phyloP scores from a whole-genome alignment of 1,140 invertebrate genomes.

The Muscidifurax raptorellus region DNA sequence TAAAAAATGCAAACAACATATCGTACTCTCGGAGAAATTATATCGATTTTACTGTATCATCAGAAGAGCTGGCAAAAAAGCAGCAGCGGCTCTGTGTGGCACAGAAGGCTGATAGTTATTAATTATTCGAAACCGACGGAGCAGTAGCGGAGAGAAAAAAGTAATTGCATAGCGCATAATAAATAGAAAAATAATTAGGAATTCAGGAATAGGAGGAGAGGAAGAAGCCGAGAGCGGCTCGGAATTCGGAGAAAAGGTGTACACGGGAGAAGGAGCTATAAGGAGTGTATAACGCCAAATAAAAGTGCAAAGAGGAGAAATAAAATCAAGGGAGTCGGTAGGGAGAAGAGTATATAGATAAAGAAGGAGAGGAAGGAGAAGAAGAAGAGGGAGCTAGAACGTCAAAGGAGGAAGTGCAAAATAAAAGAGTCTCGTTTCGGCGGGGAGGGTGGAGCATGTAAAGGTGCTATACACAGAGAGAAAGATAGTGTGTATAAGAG shows the following conservation, averaged over 20 bases:
- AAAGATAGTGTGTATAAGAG: neutral
- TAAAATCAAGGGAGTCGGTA: conserved; percentile 10
- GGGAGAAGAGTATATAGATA: conserved; percentile 21
- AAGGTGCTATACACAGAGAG: conserved; percentile 34
- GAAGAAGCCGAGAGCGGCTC: conserved; percentile 20
- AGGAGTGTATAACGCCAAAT: conserved; percentile 34
- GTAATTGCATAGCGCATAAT: conserved; percentile 50
- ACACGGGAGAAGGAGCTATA: neutral
- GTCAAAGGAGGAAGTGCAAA: conserved; percentile 44
- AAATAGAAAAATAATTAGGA: conserved; percentile 53
- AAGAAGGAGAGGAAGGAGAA: conserved; percentile 25
- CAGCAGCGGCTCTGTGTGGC: neutral
- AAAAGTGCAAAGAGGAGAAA: conserved; percentile 48
- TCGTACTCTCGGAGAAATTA: conserved; percentile 34
- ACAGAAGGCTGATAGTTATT: neutral
- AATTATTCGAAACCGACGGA: conserved; percentile 23
- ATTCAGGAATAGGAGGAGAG: conserved; percentile 26
- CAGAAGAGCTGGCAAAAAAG: neutral
- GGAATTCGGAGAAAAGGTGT: conserved; percentile 45
- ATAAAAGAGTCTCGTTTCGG: conserved; percentile 47
- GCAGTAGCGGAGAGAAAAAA: conserved; percentile 20
- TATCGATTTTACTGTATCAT: conserved; percentile 45
- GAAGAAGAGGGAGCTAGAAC: conserved; percentile 37
- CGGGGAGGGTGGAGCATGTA: conserved; percentile 16
- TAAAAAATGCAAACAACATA: conserved; percentile 32